Conservation (phyloP, 2,113 vertebrate genomes). For the Upupa epops region DNA sequence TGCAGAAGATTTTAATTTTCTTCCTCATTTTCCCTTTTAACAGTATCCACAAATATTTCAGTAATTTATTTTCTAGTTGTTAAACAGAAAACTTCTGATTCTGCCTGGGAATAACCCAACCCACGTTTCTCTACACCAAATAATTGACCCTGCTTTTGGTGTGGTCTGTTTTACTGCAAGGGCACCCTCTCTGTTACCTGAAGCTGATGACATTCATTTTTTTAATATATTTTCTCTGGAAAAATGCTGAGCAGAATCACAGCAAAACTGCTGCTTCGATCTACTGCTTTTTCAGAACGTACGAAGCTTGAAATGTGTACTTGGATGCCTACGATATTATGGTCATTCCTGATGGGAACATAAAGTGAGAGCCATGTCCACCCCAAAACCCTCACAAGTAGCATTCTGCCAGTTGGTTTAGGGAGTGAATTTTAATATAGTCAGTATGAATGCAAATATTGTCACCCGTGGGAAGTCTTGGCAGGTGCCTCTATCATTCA, state of each 20-base stretch:
- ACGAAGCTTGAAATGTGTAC: neutral
- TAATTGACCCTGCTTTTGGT: neutral
- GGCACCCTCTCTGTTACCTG: neutral
- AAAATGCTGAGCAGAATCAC: neutral
- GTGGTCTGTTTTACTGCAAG: neutral
- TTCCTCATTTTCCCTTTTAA: slow-evolving; percentile 43
- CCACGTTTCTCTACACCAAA: neutral
- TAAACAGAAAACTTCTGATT: slow-evolving; percentile 8
- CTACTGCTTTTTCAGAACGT: neutral
- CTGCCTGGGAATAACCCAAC: neutral
- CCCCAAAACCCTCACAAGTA: neutral
- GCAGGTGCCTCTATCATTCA: neutral
- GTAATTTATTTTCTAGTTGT: slow-evolving; percentile 18
- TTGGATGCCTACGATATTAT: neutral
- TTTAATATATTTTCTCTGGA: neutral
- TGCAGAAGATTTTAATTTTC: slow-evolving; percentile 45
- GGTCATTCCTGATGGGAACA: neutral
- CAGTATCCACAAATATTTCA: slow-evolving; percentile 27
- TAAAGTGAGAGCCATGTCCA: rapidly evolving
- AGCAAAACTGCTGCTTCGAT: neutral
- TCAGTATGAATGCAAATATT: neutral
- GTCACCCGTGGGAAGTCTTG: neutral
- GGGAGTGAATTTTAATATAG: neutral
- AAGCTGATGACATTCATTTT: neutral
- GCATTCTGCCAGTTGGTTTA: neutral